phyloP scores from a whole-genome alignment of 2,113 vertebrate genomes.

The Ivindomyrus marchei region DNA sequence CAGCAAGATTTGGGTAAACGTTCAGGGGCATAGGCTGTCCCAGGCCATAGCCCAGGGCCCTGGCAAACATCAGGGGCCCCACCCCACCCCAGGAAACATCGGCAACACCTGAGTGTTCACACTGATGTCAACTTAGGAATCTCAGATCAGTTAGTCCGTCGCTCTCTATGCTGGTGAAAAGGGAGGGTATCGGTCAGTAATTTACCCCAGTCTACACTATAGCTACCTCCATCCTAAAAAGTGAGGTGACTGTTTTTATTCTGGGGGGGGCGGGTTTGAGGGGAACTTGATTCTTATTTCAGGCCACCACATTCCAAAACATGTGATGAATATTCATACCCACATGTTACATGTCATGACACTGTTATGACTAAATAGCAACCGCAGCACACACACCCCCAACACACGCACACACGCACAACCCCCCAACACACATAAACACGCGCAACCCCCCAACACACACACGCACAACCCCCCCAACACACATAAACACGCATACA shows the following conservation, averaged over 20 bases:
- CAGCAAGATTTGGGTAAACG: not conserved
- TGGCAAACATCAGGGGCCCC: not conserved
- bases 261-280: not conserved
- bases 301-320: not conserved
- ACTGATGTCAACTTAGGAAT: not conserved
- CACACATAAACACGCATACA: too few relatives aligned
- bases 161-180: not conserved
- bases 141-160: not conserved
- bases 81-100: not conserved
- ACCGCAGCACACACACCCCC: not conserved
- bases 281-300: not conserved
- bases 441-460: too few relatives aligned
- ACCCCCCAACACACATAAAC: too few relatives aligned
- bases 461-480: too few relatives aligned
- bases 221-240: not conserved
- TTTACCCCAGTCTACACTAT: not conserved
- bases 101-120: not conserved
- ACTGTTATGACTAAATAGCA: not conserved
- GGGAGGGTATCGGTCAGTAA: not conserved
- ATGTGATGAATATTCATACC: slow-evolving; percentile 1
- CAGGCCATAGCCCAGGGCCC: not conserved
- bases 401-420: too few relatives aligned
- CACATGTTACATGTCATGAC: not conserved
- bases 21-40: not conserved
- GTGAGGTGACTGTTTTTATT: not conserved